phyloP scores from a whole-genome alignment of 2,797 vertebrate species.

The Malacoctenus gilli region DNA sequence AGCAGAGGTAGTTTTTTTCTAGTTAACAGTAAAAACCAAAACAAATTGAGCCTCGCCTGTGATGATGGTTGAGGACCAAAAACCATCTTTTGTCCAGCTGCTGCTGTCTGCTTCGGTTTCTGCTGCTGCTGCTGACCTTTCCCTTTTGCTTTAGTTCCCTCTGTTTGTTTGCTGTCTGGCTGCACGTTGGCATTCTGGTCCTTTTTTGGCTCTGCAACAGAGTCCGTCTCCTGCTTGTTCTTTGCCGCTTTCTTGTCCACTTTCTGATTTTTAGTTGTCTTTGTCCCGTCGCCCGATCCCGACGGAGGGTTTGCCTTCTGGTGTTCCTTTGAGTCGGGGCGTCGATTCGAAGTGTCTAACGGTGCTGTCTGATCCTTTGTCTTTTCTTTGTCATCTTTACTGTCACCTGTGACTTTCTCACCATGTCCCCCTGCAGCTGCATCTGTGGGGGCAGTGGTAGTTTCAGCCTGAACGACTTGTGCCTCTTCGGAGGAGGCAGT shows the following conservation, averaged over 20 bases:
- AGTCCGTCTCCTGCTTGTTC: slow-evolving; percentile 18
- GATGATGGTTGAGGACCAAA: slow-evolving; percentile 25
- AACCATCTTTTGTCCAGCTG: slow-evolving; percentile 15
- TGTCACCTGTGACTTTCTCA: background rate
- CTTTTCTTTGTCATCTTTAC: background rate
- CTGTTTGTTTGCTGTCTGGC: slow-evolving; percentile 24
- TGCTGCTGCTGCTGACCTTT: slow-evolving; percentile 28
- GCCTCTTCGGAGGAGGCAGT: background rate
- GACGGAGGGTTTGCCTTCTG: slow-evolving; percentile 10
- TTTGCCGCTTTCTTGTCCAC: slow-evolving; percentile 24
- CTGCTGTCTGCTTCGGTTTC: slow-evolving; percentile 3
- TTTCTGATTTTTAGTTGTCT: slow-evolving; percentile 11
- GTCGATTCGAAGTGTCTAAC: slow-evolving; percentile 4
- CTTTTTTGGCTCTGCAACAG: slow-evolving; percentile 11
- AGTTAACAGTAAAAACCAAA: background rate
- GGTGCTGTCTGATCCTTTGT: slow-evolving; percentile 3
- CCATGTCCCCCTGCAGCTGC: background rate
- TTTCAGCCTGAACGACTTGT: background rate
- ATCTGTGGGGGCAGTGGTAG: background rate
- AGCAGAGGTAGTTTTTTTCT: too few species aligned
- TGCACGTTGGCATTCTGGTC: slow-evolving; percentile 65
- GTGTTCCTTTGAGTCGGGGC: background rate
- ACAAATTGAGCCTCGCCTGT: slow-evolving; percentile 45
- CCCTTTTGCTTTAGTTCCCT: slow-evolving; percentile 33
- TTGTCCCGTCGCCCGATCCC: slow-evolving; percentile 2